These are phyloP conservation scores for Thrips palmi DNA, from an alignment of 1,140 invertebrate genomes.

Conservation along the genomic window DNA sequence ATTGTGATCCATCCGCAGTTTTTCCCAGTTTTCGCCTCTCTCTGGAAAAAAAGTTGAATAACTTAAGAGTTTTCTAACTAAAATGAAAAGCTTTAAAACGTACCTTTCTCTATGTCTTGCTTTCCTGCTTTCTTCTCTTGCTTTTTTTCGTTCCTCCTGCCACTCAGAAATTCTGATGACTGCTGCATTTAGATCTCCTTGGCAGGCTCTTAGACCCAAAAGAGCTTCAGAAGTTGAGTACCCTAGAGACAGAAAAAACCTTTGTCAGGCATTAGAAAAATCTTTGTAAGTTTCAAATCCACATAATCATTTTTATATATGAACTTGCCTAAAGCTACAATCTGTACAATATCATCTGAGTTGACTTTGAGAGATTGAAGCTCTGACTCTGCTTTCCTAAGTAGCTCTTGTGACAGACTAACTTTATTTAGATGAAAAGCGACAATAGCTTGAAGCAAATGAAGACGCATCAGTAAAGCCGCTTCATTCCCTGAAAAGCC, in stretches of 20 bases:
- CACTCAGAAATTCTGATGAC: constrained; percentile 40
- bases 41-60: constrained; percentile 4
- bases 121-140: constrained; percentile 28
- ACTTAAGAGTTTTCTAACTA: neutral
- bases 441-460: constrained; percentile 57
- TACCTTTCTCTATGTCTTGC: constrained; percentile 26
- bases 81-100: neutral
- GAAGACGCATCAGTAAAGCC: constrained; percentile 51
- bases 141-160: constrained; percentile 29
- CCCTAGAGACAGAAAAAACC: constrained; percentile 22
- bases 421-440: constrained; percentile 51
- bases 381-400: constrained; percentile 38
- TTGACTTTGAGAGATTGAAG: constrained; percentile 39
- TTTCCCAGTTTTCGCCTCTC: constrained; percentile 25
- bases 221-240: constrained; percentile 41
- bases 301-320: constrained; percentile 9
- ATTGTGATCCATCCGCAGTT: constrained; percentile 27
- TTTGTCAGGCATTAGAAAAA: neutral
- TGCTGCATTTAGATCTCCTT: constrained; percentile 36
- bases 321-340: constrained; percentile 31
- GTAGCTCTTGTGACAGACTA: constrained; percentile 31
- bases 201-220: constrained; percentile 38
- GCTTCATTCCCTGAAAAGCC: constrained; percentile 38
- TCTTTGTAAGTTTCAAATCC: neutral
- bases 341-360: constrained; percentile 28